These are phyloP conservation scores for Podargus strigoides DNA, from an alignment of 2,797 vertebrate genomes.

Conservation along the genomic window DNA sequence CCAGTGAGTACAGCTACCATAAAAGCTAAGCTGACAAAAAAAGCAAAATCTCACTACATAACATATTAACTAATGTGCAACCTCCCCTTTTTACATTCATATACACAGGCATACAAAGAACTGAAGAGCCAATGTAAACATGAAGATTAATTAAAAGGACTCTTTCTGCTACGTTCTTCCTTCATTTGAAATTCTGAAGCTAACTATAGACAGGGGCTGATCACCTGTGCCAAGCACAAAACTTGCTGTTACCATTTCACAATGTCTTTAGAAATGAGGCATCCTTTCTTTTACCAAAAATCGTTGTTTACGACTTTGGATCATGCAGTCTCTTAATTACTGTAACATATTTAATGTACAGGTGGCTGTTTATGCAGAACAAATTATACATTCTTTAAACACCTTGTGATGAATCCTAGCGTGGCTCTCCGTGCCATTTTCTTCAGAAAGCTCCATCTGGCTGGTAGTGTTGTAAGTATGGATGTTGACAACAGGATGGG, in stretches of 20 bases:
- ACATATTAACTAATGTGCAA: neutral
- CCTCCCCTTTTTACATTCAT: neutral
- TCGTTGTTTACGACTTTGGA: neutral
- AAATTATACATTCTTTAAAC: neutral
- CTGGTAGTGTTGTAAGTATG: neutral
- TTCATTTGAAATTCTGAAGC: neutral
- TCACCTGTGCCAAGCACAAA: neutral
- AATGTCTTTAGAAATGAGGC: neutral
- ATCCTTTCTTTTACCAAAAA: neutral
- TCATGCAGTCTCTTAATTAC: neutral
- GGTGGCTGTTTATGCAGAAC: neutral
- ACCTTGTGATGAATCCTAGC: neutral
- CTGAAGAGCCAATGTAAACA: neutral
- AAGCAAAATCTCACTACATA: neutral
- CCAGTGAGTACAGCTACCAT: neutral
- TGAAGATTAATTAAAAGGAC: neutral
- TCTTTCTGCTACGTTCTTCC: neutral
- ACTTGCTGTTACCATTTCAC: neutral
- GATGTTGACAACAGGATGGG: neutral
- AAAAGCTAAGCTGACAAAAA: neutral
- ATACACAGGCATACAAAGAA: neutral
- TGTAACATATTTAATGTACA: neutral
- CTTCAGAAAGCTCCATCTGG: neutral
- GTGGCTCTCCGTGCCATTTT: neutral
- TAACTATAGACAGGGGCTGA: neutral